Base-by-base conservation (phyloP, 2,113 vertebrate genomes). In the Polypterus bichir region DNA sequence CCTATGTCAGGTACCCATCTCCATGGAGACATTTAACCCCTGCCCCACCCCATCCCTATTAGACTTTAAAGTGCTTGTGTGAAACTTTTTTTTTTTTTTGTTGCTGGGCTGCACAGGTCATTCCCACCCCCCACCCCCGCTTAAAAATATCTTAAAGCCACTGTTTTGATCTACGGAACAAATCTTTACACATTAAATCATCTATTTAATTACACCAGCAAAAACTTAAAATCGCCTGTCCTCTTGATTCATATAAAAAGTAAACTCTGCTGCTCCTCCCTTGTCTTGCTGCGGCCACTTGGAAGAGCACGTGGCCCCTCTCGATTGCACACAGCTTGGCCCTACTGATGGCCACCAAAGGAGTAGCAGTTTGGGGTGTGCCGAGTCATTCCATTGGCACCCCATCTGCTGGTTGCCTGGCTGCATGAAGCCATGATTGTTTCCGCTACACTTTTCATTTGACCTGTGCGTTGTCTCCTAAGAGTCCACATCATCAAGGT, bases 401-500 rank as follows among this genome's bases (percentile, higher is more conserved):
- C 27, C 27, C 27, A 27, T 27, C 27, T 27, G 27, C 27, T 27
- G 27, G 27, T 66, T 27, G 8, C 64, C 66, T 58, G 77, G 74
- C 77, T 73, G 66, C 76, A 63, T 11, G 66, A 73, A 79, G 71
- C 77, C 66, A 61, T 62, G 73, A 51, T 68, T 75, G 70, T 73
- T 70, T 72, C 74, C 70, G 66, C 63, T 52, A 63, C 71, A 56
- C 27, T 47, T 59, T 62, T 4, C 64, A 59, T 61, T 10, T 51
- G 68, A 61, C 59, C 60, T 59, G 55, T 71, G 55, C 9, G 63
- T 68, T 59, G 76, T 52, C 44, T 55, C 71, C 75, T 96, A 98
- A 0, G 96, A 89, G 70, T 98, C 96, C 1, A 98, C 94, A 0
- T 98, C 94, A 44, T 98, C 96, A 64, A 98, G 86, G 81, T 98